phyloP scores from a whole-genome alignment of 2,888 invertebrate genomes.

The Volucella inanis region DNA sequence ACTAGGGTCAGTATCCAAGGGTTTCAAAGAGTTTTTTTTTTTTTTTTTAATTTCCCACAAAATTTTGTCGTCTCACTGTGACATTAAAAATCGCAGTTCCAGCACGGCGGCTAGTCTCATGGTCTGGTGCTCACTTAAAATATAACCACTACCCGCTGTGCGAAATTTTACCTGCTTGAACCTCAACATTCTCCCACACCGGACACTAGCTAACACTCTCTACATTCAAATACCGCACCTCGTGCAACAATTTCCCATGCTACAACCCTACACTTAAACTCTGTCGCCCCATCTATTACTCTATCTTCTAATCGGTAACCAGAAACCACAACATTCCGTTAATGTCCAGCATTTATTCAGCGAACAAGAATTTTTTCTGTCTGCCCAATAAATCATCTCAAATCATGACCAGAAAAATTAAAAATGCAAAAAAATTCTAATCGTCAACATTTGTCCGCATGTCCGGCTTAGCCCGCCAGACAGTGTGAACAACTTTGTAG shows the following conservation, averaged over 20 bases:
- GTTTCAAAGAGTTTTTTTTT: too few relatives aligned
- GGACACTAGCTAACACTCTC: too few relatives aligned
- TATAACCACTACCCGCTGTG: too few relatives aligned
- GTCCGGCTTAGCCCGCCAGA: constrained; percentile 6
- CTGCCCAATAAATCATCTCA: constrained; percentile 37
- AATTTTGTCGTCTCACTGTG: too few relatives aligned
- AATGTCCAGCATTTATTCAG: constrained; percentile 17
- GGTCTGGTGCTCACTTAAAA: too few relatives aligned
- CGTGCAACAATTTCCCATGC: constrained; percentile 5
- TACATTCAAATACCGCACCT: constrained; percentile 19
- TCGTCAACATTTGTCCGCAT: constrained; percentile 43
- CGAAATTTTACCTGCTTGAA: too few relatives aligned
- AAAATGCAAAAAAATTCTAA: constrained; percentile 56
- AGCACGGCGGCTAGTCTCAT: too few relatives aligned
- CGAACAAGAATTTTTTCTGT: constrained; percentile 11
- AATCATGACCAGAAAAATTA: constrained; percentile 34
- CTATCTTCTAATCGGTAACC: constrained; percentile 27
- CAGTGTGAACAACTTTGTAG: constrained; percentile 27
- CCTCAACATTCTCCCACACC: neutral
- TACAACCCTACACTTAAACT: neutral
- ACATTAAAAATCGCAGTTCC: too few relatives aligned
- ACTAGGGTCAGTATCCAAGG: too few relatives aligned
- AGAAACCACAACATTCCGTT: constrained; percentile 22
- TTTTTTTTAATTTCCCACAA: too few relatives aligned
- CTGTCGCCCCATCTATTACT: neutral